phyloP scores from a whole-genome alignment of 2,888 invertebrate genomes.

The Andrena haemorrhoa region DNA sequence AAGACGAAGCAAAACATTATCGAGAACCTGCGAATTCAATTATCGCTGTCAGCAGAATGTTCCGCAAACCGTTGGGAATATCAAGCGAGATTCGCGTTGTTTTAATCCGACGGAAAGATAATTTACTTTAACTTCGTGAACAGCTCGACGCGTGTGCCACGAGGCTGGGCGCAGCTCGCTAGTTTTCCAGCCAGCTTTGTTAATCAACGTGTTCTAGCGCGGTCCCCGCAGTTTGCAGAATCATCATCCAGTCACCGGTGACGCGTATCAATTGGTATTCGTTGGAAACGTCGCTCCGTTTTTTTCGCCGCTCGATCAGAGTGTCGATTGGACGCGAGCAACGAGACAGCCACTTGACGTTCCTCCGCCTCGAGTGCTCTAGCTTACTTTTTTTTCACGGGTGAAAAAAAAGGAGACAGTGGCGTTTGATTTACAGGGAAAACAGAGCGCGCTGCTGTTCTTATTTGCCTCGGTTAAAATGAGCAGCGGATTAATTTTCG shows the following conservation, averaged over 20 bases:
- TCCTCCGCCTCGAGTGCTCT: background rate
- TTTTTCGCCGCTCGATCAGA: conserved; percentile 11
- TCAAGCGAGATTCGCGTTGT: conserved; percentile 44
- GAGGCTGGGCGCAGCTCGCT: background rate
- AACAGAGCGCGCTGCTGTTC: background rate
- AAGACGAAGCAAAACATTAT: conserved; percentile 28
- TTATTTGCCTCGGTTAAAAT: conserved; percentile 5
- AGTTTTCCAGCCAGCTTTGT: conserved; percentile 14
- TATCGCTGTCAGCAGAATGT: conserved; percentile 14
- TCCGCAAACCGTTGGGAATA: background rate
- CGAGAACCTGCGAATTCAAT: conserved; percentile 36
- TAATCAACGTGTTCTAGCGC: conserved; percentile 29
- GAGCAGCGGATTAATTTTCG: conserved; percentile 45
- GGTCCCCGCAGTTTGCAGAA: conserved; percentile 18
- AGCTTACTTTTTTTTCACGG: background rate
- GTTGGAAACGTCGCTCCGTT: background rate
- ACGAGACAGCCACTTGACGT: conserved; percentile 7
- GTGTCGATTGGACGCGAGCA: background rate
- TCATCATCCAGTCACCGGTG: background rate
- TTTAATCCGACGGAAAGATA: conserved; percentile 19
- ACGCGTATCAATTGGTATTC: conserved; percentile 8
- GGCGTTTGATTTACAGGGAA: conserved; percentile 1
- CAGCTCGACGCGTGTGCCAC: conserved; percentile 30
- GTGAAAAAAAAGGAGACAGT: background rate
- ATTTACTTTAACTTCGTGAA: conserved; percentile 22